A percentile compares a stretch with the other conserved stretches of the same genome.
These are phyloP conservation scores for Torymus texanus DNA, from an alignment of 2,888 invertebrate genomes.

Conservation along the genomic window DNA sequence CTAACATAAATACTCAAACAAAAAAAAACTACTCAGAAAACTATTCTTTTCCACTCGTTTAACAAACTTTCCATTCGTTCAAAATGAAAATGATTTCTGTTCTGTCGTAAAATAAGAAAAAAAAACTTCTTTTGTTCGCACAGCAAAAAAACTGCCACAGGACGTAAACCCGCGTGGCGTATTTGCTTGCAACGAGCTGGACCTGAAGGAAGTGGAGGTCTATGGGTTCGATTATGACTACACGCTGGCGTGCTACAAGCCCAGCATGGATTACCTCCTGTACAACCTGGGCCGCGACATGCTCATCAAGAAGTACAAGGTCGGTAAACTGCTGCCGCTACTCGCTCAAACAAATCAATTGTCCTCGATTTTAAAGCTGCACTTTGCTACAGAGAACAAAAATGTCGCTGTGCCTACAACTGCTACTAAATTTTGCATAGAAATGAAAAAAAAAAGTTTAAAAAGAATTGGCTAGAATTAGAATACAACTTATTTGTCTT, in stretches of 20 bases:
- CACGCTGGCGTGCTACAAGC: conserved; percentile 96
- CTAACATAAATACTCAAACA: too few relatives aligned
- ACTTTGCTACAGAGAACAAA: too few relatives aligned
- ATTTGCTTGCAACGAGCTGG: conserved; percentile 97
- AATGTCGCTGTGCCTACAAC: too few relatives aligned
- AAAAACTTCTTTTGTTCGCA: not conserved
- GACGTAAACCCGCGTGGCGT: conserved; percentile 92
- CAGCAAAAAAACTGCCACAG: conserved; percentile 90
- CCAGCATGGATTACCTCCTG: conserved; percentile 89
- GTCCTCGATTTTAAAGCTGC: too few relatives aligned
- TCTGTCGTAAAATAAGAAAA: not conserved
- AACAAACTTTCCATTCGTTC: too few relatives aligned
- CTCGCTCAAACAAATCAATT: not conserved
- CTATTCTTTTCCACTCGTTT: too few relatives aligned
- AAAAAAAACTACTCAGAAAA: too few relatives aligned
- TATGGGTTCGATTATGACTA: conserved; percentile 99
- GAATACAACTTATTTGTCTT: too few relatives aligned
- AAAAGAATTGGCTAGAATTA: too few relatives aligned
- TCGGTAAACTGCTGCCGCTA: conserved; percentile 68
- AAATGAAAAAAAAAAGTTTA: too few relatives aligned
- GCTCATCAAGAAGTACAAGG: conserved; percentile 91
- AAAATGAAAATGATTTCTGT: too few relatives aligned
- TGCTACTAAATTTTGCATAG: too few relatives aligned
- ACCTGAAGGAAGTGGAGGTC: conserved; percentile 92
- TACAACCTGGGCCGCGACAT: conserved; percentile 93